phyloP scores from a whole-genome alignment of 2,797 vertebrate species.

The Leucoraja ocellata region DNA sequence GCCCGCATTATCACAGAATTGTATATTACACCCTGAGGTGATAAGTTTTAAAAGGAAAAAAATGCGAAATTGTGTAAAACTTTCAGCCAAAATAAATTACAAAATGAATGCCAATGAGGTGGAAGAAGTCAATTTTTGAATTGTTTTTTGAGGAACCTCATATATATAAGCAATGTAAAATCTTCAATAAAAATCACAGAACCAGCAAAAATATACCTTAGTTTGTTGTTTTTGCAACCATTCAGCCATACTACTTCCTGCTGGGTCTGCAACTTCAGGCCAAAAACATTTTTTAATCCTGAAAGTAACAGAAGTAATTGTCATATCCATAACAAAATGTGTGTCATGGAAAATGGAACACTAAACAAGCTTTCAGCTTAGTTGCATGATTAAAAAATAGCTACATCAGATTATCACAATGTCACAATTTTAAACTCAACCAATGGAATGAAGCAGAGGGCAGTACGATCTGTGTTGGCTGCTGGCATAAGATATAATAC shows the following conservation, averaged over 20 bases:
- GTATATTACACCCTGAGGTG: not conserved
- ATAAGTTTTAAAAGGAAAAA: not conserved
- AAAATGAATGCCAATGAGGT: not conserved
- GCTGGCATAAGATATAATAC: not conserved
- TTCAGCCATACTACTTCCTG: constrained; percentile 52
- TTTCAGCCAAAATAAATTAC: not conserved
- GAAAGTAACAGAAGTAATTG: constrained; percentile 27
- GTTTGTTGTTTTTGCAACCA: constrained; percentile 45
- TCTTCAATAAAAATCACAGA: not conserved
- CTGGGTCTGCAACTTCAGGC: constrained; percentile 60
- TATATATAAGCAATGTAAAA: not conserved
- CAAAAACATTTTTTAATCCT: constrained; percentile 55
- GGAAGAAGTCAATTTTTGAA: no score
- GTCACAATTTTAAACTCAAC: not conserved
- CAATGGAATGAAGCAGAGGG: not conserved
- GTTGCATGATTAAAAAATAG: not conserved
- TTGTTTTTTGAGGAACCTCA: not conserved
- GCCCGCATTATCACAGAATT: not conserved
- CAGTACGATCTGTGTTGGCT: not conserved
- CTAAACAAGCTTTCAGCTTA: not conserved
- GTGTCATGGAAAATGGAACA: not conserved
- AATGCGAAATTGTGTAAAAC: not conserved
- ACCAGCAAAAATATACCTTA: constrained; percentile 51
- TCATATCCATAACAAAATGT: not conserved
- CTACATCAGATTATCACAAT: not conserved